Evolutionary conservation across 2,113 vertebrate genomes (phyloP).

Genomic region (Brachypteracias leptosomus): DNA sequence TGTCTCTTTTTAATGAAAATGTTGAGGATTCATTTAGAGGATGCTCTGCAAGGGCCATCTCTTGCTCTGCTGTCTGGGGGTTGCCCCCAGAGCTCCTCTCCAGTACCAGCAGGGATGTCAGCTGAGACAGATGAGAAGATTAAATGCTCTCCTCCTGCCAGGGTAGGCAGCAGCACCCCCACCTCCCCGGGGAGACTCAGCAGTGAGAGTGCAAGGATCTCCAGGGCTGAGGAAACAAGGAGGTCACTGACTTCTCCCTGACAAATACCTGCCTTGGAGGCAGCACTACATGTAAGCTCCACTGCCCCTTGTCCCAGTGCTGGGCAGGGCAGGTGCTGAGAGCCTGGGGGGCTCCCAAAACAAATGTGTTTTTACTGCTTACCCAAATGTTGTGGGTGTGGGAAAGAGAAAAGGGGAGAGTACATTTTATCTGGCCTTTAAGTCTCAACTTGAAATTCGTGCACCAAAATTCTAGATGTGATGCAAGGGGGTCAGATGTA

Average conservation of each 20-base stretch:
- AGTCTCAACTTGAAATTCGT: not conserved
- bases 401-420: not conserved
- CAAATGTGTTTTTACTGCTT: not conserved
- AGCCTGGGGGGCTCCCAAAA: not conserved
- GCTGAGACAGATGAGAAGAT: constrained; percentile 30
- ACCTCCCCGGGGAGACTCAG: not conserved
- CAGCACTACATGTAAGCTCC: not conserved
- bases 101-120: constrained; percentile 6
- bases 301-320: not conserved
- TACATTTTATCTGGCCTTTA: not conserved
- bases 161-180: not conserved
- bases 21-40: constrained; percentile 11
- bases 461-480: not conserved
- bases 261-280: not conserved
- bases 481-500: not conserved
- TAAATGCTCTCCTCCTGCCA: constrained; percentile 1
- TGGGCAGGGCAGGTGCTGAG: not conserved
- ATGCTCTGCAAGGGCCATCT: not conserved
- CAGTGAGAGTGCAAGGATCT: not conserved
- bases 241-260: not conserved
- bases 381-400: not conserved
- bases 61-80: not conserved
- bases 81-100: not conserved
- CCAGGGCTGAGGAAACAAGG: not conserved
- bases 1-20: constrained; percentile 30